Evolutionary conservation across 2,113 vertebrate genomes (phyloP), one percentile per base, ranked within the genome.

Genomic region (Bagarius yarrelli): DNA sequence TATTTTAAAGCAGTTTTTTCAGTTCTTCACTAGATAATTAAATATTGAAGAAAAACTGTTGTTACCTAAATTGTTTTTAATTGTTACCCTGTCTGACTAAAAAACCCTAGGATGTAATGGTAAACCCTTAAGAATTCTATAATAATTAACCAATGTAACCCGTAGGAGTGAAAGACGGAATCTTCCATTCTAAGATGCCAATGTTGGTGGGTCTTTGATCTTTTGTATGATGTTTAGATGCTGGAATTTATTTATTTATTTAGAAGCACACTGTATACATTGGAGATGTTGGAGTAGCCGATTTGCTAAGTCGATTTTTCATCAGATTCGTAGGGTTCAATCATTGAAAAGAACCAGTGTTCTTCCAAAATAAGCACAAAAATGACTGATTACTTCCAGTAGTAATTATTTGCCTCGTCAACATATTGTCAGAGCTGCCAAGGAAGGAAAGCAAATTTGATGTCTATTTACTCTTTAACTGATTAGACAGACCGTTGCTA

Each of bases 401-500:
- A 84, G 66, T 72, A 72, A 80, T 47, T 18, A 71, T 72, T 80
- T 63, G 53, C 63, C 32, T 70, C 36, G 76, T 55, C 11, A n/a
- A 32, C 66, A 53, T 69, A 75, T 76, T 23, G n/a, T 40, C 47
- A 27, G 23, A 82, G 79, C 71, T 72, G 32, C 76, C 74, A 80
- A 80, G 53, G 66, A 16, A 1, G 47, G 4, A 21, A 52, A 5
- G 47, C 47, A 72, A 89, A 91, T 90, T 88, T 88, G 86, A 87
- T 91, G 85, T 92, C 89, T 84, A 47, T 87, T 85, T 87, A 19
- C 87, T 86, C 86, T 85, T 83, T 75, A 83, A 83, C 80, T 89
- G 83, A 86, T 89, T 87, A 89, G 85, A 89, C 86, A 84, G 83
- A 81, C 85, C 81, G 76, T 81, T 84, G 88, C 88, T 88, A 86